These are phyloP conservation scores for Bruchidius siliquastri DNA, from an alignment of 2,888 invertebrate species.

Conservation along the genomic window DNA sequence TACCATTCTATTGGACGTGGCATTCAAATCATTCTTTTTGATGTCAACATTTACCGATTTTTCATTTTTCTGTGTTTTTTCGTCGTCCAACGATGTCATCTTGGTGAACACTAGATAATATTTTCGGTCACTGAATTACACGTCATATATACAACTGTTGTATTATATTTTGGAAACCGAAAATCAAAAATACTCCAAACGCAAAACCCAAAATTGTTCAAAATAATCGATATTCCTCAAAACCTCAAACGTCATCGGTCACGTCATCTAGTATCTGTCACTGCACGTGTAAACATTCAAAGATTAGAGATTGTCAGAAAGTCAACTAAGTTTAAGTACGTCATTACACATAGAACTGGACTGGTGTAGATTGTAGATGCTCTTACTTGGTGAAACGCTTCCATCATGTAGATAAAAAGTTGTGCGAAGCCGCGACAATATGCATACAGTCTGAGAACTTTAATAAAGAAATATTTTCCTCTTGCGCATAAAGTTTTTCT, in stretches of 20 bases:
- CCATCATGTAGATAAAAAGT: no score
- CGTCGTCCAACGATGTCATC: slow-evolving; percentile 34
- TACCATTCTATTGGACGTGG: slow-evolving; percentile 6
- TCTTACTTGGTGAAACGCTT: no score
- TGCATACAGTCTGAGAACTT: no score
- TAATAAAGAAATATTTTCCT: no score
- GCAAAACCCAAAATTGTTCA: not conserved
- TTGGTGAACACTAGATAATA: slow-evolving; percentile 28
- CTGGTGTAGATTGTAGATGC: no score
- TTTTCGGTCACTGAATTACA: not conserved
- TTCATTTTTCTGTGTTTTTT: slow-evolving; percentile 25
- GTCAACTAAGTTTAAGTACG: not conserved
- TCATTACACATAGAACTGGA: no score
- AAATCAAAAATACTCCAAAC: not conserved
- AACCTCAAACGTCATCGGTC: not conserved
- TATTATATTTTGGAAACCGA: not conserved
- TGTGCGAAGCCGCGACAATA: no score
- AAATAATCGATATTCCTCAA: not conserved
- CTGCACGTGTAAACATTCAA: not conserved
- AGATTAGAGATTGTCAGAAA: not conserved
- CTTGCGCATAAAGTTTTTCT: no score
- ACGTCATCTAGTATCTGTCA: not conserved
- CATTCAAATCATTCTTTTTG: slow-evolving; percentile 23
- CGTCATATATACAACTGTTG: not conserved
- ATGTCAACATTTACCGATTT: slow-evolving; percentile 30